phyloP scores from a whole-genome alignment of 2,888 invertebrate species.

The Lordiphosa fenestrarum region DNA sequence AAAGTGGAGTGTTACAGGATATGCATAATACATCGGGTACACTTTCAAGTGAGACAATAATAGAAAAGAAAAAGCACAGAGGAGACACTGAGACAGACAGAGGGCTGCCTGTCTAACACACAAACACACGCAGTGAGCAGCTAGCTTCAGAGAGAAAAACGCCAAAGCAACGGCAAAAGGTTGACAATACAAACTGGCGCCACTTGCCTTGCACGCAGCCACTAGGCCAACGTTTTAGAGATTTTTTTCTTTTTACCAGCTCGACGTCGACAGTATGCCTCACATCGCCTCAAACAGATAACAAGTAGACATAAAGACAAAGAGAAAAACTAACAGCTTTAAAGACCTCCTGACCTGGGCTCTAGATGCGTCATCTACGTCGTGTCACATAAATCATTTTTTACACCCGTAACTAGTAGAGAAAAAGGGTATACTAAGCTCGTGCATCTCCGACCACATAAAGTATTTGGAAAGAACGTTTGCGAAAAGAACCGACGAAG shows the following conservation, averaged over 20 bases:
- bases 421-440: too few relatives aligned
- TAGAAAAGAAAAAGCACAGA: slow-evolving; percentile 69
- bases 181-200: slow-evolving; percentile 73
- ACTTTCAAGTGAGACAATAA: slow-evolving; percentile 75
- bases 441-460: too few relatives aligned
- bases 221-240: slow-evolving; percentile 64
- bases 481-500: slow-evolving; percentile 14
- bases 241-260: slow-evolving; percentile 32
- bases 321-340: slow-evolving; percentile 42
- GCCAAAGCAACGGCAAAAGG: slow-evolving; percentile 47
- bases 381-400: slow-evolving; percentile 59
- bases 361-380: slow-evolving; percentile 10
- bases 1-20: slow-evolving; percentile 76
- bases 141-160: slow-evolving; percentile 9
- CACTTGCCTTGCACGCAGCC: slow-evolving; percentile 69
- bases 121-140: background rate
- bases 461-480: too few relatives aligned
- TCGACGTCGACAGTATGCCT: slow-evolving; percentile 59
- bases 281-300: slow-evolving; percentile 29
- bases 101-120: background rate
- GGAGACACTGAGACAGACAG: slow-evolving; percentile 23
- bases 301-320: slow-evolving; percentile 11
- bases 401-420: slow-evolving; percentile 29
- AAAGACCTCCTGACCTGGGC: slow-evolving; percentile 51
- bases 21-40: slow-evolving; percentile 76